phyloP scores from a whole-genome alignment of 2,888 invertebrate species.

The Epinotia demarniana region DNA sequence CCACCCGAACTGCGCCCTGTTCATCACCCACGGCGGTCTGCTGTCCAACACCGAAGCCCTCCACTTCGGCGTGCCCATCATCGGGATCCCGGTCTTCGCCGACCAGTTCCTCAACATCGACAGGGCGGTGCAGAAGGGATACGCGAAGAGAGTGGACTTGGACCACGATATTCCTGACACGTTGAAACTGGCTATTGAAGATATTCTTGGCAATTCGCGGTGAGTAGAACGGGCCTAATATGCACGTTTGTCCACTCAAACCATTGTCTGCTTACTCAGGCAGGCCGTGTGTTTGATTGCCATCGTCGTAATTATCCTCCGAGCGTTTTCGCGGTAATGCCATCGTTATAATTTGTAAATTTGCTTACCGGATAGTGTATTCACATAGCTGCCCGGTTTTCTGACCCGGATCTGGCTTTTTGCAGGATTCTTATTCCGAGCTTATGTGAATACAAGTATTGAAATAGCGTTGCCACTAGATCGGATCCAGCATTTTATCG shows the following conservation, averaged over 20 bases:
- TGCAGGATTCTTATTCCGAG: too few relatives aligned
- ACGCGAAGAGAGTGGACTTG: slow-evolving; percentile 58
- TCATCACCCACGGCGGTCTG: slow-evolving; percentile 64
- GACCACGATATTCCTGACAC: slow-evolving; percentile 54
- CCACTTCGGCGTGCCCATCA: slow-evolving; percentile 61
- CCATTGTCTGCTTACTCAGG: background rate
- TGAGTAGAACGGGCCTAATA: slow-evolving; percentile 20
- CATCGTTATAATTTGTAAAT: too few relatives aligned
- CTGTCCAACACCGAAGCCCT: slow-evolving; percentile 61
- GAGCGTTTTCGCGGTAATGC: too few relatives aligned
- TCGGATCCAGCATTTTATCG: too few relatives aligned
- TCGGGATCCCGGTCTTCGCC: slow-evolving; percentile 62
- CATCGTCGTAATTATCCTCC: too few relatives aligned
- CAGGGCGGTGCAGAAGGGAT: slow-evolving; percentile 61
- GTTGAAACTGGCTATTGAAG: slow-evolving; percentile 57
- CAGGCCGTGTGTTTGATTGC: too few relatives aligned
- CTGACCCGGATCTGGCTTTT: too few relatives aligned
- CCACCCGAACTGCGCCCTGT: slow-evolving; percentile 59
- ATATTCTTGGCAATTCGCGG: slow-evolving; percentile 56
- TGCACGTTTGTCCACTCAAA: too few relatives aligned
- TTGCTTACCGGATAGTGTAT: too few relatives aligned
- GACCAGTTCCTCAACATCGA: slow-evolving; percentile 68
- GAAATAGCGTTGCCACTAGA: too few relatives aligned
- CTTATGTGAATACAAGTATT: too few relatives aligned
- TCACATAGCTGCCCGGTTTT: too few relatives aligned